phyloP scores from a whole-genome alignment of 2,888 invertebrate species.

The Oxytorus armatus region DNA sequence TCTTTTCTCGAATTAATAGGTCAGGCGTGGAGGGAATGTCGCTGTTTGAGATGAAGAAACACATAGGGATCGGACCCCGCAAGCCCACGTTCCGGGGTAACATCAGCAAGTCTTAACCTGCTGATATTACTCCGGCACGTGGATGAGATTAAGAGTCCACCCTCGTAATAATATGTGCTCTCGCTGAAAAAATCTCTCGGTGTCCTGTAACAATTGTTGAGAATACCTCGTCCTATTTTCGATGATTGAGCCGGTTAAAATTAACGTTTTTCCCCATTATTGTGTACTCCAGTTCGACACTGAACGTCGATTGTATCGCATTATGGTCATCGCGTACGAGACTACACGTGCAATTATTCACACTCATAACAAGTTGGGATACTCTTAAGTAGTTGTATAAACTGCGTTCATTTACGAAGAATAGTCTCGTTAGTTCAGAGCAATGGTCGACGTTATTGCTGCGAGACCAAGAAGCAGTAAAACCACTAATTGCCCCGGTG shows the following conservation, averaged over 20 bases:
- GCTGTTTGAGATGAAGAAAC: background rate
- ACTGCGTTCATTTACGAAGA: slow-evolving; percentile 36
- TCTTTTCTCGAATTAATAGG: slow-evolving; percentile 53
- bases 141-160: too few relatives aligned
- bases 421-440: slow-evolving; percentile 50
- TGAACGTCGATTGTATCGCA: too few relatives aligned
- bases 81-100: background rate
- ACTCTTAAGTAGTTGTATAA: slow-evolving; percentile 13
- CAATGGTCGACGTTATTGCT: slow-evolving; percentile 31
- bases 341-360: too few relatives aligned
- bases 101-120: background rate
- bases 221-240: too few relatives aligned
- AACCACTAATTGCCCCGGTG: slow-evolving; percentile 56
- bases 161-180: too few relatives aligned
- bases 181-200: too few relatives aligned
- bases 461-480: slow-evolving; percentile 44
- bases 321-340: too few relatives aligned
- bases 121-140: too few relatives aligned
- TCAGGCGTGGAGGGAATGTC: slow-evolving; percentile 49
- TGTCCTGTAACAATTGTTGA: too few relatives aligned
- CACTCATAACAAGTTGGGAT: background rate
- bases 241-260: too few relatives aligned
- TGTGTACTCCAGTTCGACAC: too few relatives aligned
- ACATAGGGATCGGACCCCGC: slow-evolving; percentile 6
- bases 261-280: too few relatives aligned